Evolutionary conservation across 1,140 invertebrate species (phyloP).

Genomic region (Zaprionus ghesquierei): DNA sequence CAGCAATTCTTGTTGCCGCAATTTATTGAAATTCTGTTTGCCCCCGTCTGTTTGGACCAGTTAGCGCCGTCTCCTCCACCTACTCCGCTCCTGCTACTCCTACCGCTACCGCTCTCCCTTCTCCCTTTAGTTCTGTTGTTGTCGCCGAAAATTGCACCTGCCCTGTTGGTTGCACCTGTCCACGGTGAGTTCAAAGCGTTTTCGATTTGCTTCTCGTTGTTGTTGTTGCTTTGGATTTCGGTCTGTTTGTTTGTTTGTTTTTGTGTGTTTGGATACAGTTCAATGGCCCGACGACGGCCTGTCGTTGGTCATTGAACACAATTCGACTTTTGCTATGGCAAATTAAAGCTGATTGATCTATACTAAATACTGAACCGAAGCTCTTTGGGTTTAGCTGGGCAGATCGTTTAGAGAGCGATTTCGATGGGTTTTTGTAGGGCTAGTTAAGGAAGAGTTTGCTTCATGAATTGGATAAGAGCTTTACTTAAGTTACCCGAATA

Average conservation of each 20-base stretch:
- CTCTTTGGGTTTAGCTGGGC: background rate
- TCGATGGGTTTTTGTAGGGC: background rate
- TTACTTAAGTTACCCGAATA: background rate
- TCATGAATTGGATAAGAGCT: background rate
- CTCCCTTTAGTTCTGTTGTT: background rate
- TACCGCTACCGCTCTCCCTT: background rate
- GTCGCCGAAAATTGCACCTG: constrained; percentile 66
- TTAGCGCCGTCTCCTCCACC: constrained; percentile 40
- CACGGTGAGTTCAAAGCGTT: constrained; percentile 59
- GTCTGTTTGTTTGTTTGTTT: constrained; percentile 36
- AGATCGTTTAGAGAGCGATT: background rate
- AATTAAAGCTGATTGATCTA: constrained; percentile 12
- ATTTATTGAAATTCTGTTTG: constrained; percentile 51
- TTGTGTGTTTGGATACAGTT: constrained; percentile 37
- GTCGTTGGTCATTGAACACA: constrained; percentile 25
- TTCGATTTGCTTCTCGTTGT: constrained; percentile 17
- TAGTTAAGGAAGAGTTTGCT: background rate
- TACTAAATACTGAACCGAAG: background rate
- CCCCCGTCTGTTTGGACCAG: constrained; percentile 48
- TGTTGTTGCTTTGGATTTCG: constrained; percentile 57
- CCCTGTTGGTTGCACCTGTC: constrained; percentile 64
- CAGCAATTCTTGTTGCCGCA: constrained; percentile 30
- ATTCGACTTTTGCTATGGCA: constrained; percentile 20
- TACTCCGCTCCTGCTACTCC: background rate
- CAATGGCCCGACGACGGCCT: constrained; percentile 53